Evolutionary conservation across 2,888 invertebrate genomes (phyloP), one percentile per base, ranked within the genome.

Genomic region (Biston stratarius): DNA sequence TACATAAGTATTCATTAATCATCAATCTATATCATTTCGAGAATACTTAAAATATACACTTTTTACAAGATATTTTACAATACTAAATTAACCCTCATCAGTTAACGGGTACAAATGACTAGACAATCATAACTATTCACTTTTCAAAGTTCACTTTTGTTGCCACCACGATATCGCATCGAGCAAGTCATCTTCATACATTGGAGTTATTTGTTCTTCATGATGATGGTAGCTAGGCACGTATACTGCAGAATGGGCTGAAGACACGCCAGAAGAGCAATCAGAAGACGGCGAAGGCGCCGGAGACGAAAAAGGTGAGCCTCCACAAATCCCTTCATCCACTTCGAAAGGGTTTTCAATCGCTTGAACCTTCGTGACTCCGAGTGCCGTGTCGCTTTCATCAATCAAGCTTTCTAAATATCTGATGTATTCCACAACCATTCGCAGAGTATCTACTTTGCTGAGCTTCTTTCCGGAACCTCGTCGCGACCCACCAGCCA

Each of bases 381-480:
- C 89, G 61, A 91, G 86, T 7, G 94, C 86, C 24, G 94, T 94
- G 71, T 96, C 96, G 75, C 96, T 95, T 73, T 96, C 96, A 42
- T 96, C 96, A 49, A 98, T 93, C 75, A 98, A 87, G 74, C 95
- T 95, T 83, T 98, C 96, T 62, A 98, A 92, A 75, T 97, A 96
- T 68, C 96, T 95, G 76, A 98, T 98, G 83, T 98, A 98, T 85
- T 98, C 98, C 8, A 98, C 97, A 0, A 98, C 98, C 92, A 98
- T 96, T 71, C 96, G 94, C 6, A 98, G 90, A 0, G 98, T 98
- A 84, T 98, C 98, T n/a, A 98, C 98, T 94, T 98, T 98, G 83
- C 97, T 97, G 0, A 98, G 94, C 82, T 98, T 98, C 85, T 97
- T 98, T 74, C 96, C 96, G 49, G 96, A 96, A 10, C 97, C 96